Evolutionary conservation across 2,888 invertebrate genomes (phyloP).

Genomic region (Lagria hirta): DNA sequence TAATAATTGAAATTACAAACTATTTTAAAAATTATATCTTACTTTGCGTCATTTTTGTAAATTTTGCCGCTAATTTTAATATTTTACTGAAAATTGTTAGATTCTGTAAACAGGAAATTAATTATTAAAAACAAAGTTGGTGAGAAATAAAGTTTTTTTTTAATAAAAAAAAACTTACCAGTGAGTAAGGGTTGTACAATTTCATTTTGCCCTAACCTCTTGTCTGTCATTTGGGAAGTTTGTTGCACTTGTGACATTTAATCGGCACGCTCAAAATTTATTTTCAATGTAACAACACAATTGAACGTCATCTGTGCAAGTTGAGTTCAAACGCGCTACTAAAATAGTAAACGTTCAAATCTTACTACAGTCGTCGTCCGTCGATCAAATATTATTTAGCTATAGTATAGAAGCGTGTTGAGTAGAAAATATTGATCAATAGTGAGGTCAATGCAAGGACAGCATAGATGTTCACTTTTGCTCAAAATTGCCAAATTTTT

Average conservation of each 20-base stretch:
- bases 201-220: slow-evolving; percentile 70
- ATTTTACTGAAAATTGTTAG: no score
- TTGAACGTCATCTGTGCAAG: slow-evolving; percentile 12
- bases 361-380: slow-evolving; percentile 13
- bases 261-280: slow-evolving; percentile 2
- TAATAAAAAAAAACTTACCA: slow-evolving; percentile 58
- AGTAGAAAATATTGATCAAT: slow-evolving; percentile 26
- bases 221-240: slow-evolving; percentile 24
- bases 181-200: slow-evolving; percentile 89
- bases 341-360: slow-evolving; percentile 24
- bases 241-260: slow-evolving; percentile 32
- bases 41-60: no score
- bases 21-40: no score
- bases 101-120: slow-evolving; percentile 5
- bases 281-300: slow-evolving; percentile 11
- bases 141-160: no score
- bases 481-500: no score
- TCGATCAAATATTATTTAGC: slow-evolving; percentile 24
- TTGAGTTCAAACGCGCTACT: slow-evolving; percentile 22
- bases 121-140: background rate
- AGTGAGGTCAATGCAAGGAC: slow-evolving; percentile 27
- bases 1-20: no score
- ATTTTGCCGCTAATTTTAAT: no score
- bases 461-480: no score
- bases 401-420: slow-evolving; percentile 19